phyloP scores from a whole-genome alignment of 2,113 vertebrate genomes.

The Proteles cristata region DNA sequence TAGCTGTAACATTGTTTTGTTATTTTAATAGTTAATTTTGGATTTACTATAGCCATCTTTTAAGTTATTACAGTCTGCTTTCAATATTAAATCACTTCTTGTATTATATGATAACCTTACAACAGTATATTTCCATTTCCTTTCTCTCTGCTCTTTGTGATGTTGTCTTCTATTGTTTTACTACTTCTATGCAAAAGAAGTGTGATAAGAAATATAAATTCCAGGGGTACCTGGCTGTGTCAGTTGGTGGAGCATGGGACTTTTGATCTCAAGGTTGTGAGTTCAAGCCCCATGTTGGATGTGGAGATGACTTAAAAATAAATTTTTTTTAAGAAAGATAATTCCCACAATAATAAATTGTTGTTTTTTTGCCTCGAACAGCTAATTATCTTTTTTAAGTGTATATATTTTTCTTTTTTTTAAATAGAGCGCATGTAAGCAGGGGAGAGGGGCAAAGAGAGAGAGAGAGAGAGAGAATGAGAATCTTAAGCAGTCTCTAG shows the following conservation, averaged over 20 bases:
- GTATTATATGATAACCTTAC: not conserved
- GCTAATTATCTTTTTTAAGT: not conserved
- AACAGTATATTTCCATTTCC: not conserved
- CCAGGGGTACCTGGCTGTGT: not conserved
- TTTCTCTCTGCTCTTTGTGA: not conserved
- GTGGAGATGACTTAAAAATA: too few species aligned
- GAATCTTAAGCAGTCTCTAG: too few species aligned
- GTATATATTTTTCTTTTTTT: too few species aligned
- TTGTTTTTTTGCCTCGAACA: not conserved
- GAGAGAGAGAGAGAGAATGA: too few species aligned
- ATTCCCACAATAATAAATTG: not conserved
- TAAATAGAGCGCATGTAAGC: too few species aligned
- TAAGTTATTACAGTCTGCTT: not conserved
- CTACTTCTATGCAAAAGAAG: not conserved
- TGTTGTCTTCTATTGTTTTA: not conserved
- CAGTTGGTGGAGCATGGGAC: not conserved
- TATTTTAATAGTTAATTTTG: not conserved
- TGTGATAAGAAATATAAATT: not conserved
- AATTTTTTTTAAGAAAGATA: too few species aligned
- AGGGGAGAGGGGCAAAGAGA: too few species aligned
- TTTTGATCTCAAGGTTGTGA: not conserved
- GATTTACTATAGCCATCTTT: not conserved
- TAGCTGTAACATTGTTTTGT: not conserved
- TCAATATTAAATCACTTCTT: not conserved
- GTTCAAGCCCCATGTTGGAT: not conserved